Evolutionary conservation across 2,797 vertebrate species (phyloP), one percentile per base, ranked within the genome.

Genomic region (Bradypodion pumilum): DNA sequence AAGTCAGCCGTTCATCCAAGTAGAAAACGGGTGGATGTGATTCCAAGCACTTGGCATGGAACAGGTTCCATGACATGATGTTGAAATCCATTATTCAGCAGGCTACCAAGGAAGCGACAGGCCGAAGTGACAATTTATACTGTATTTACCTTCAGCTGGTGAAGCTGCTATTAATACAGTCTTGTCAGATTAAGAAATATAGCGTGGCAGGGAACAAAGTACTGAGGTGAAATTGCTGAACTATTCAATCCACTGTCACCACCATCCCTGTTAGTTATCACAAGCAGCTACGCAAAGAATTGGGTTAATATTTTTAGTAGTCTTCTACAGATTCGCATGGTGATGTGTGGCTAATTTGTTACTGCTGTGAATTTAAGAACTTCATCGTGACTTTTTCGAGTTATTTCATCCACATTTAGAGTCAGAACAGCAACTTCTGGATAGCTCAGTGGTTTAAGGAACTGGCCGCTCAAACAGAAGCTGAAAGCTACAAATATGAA

Each of bases 21-120:
- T 9, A 37, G 10, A 44, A 32, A 25, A 1, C 7, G 63, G 40
- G 83, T 74, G 23, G 65, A 1, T 40, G 4, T 0, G 2, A 73
- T 59, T 83, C 80, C 37, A 86, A 72, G 42, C 0, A 0, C 29
- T 79, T 89, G 84, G 76, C 89, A 82, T 65, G 56, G 80, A 19
- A 63, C 89, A 83, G 85, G 89, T 70, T 77, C 87, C 59, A 0
- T 44, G 29, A 80, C 85, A 84, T 60, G 1, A 0, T 83, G 89
- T 87, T 82, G 56, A 85, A 75, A 89, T 86, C 85, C 91, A 92
- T 93, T 92, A 89, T 91, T 91, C 91, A 91, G 13, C 52, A 23
- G 60, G 0, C 80, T 62, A 66, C 86, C 85, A 86, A 81, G 84
- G 10, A n/a, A 27, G 46, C 37, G 78, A 74, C 66, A 0, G 0